Conservation (phyloP, 2,888 invertebrate species). For the Andrena praecox region DNA sequence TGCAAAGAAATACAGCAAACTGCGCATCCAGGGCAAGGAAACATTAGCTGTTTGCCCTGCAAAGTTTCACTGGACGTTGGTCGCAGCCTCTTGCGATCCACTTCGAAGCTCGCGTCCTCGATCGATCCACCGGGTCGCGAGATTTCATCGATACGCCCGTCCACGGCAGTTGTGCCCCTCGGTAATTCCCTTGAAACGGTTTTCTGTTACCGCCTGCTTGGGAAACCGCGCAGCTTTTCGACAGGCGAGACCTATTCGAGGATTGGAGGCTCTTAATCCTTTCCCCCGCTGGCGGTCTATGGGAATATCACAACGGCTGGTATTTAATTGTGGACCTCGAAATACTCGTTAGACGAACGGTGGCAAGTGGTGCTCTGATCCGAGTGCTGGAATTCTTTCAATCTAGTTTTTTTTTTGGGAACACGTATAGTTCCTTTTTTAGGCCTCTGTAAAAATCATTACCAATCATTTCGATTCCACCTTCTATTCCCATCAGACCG, state of each 20-base stretch:
- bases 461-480: too few species aligned
- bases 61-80: conserved; percentile 15
- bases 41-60: conserved; percentile 23
- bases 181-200: not conserved
- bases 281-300: conserved; percentile 5
- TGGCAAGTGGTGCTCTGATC: too few species aligned
- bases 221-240: not conserved
- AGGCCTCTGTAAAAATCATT: too few species aligned
- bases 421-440: too few species aligned
- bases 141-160: conserved; percentile 10
- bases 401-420: too few species aligned
- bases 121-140: conserved; percentile 15
- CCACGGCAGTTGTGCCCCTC: not conserved
- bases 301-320: conserved; percentile 5
- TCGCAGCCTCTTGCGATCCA: conserved; percentile 2
- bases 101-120: conserved; percentile 9
- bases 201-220: not conserved
- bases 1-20: conserved; percentile 12
- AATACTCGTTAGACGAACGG: not conserved
- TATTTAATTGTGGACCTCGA: conserved; percentile 33
- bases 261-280: conserved; percentile 20
- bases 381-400: too few species aligned
- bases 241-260: not conserved
- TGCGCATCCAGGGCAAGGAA: conserved; percentile 16
- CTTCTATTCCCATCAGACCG: too few species aligned